Evolutionary conservation across 2,888 invertebrate species (phyloP), one percentile per base, ranked within the genome.

Genomic region (Lissonota sp.): DNA sequence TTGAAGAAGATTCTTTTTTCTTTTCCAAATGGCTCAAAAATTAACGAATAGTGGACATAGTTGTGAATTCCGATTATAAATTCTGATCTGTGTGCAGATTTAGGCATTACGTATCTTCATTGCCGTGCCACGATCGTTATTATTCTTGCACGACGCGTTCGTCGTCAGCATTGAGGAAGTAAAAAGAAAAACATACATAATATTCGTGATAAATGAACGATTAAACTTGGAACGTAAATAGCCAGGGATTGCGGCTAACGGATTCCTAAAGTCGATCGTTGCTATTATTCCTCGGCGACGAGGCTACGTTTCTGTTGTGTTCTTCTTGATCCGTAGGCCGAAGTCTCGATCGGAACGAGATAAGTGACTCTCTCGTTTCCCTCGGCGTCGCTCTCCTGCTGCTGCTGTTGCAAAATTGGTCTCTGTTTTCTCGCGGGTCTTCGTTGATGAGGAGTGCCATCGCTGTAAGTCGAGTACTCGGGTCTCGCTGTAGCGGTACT

Each of bases 341-440:
- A 64, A 1, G 88, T 86, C 39, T 92, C 91, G 12, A 91, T 79
- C 0, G 92, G 92, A 0, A 92, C 86, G 44, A 92, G 84, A 12
- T 87, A 91, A 0, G 92, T 90, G 12, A 92, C 85, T 76, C 91
- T 92, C 63, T 90, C 90, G 67, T 87, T 88, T 10, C 83, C 85
- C 3, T 85, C 85, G 37, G 62, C 69, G 1, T 84, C 83, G 46
- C 77, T 82, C 64, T 89, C 87, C 39, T 90, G 90, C 1, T 79
- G 79, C 14, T 79, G 79, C 40, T 88, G n/a, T n/a, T n/a, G 89
- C 72, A 89, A 73, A 42, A 90, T 87, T 2, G 90, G 88, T 67
- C 88, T 82, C 46, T 88, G 88, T 75, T 91, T 91, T 7, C 91
- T 87, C 64, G 79, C 75, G 0, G 89, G 88, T 86, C 89, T 86